Evolutionary conservation across 2,888 invertebrate genomes (phyloP).

Genomic region (Volucella inflata): DNA sequence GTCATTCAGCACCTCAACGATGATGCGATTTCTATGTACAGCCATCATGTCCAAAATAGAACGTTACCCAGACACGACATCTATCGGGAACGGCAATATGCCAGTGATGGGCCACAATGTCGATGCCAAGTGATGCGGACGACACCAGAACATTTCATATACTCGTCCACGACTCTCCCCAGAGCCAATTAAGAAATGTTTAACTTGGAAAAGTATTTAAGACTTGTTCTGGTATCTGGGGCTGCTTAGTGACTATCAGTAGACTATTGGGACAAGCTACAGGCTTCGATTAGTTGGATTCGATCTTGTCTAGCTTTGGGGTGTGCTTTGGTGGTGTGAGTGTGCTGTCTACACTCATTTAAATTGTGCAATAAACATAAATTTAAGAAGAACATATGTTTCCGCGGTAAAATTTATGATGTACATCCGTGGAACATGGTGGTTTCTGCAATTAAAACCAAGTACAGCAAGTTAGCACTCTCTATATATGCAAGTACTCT

Average conservation of each 20-base stretch:
- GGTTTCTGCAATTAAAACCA: conserved; percentile 72
- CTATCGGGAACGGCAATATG: conserved; percentile 52
- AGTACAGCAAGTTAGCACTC: conserved; percentile 35
- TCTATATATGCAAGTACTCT: neutral
- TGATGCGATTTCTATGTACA: conserved; percentile 75
- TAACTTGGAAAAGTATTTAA: conserved; percentile 72
- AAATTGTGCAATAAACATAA: conserved; percentile 74
- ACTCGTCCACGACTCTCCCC: conserved; percentile 68
- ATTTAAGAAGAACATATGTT: conserved; percentile 73
- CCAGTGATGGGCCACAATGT: neutral
- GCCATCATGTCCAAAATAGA: conserved; percentile 69
- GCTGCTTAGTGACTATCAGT: conserved; percentile 34
- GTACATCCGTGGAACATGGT: conserved; percentile 74
- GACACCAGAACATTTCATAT: conserved; percentile 52
- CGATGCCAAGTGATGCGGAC: conserved; percentile 18
- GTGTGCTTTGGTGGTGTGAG: conserved; percentile 16
- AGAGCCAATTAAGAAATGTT: conserved; percentile 75
- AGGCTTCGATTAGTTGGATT: conserved; percentile 58
- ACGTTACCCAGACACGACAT: conserved; percentile 72
- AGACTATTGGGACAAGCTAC: conserved; percentile 7
- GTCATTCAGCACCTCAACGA: conserved; percentile 64
- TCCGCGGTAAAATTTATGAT: conserved; percentile 75
- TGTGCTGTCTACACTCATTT: conserved; percentile 72
- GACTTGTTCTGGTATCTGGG: conserved; percentile 53
- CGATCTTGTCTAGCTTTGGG: conserved; percentile 12